Evolutionary conservation across 2,113 vertebrate genomes (phyloP).

Genomic region (Cnemophilus loriae): DNA sequence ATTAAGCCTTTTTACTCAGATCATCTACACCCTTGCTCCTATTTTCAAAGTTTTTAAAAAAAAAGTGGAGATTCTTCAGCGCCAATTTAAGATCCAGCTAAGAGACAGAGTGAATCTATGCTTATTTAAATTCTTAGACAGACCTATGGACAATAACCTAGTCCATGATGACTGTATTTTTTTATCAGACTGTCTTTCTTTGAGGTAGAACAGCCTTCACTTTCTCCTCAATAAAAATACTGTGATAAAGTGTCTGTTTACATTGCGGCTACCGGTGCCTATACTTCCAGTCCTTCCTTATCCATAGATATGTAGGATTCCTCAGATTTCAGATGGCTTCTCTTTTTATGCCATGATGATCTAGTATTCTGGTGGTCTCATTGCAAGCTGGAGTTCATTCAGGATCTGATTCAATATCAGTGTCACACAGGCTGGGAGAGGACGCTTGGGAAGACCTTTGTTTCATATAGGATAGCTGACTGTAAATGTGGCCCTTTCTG

Average conservation of each 20-base stretch:
- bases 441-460: not conserved
- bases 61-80: not conserved
- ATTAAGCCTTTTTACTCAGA: not conserved
- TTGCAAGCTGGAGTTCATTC: not conserved
- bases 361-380: not conserved
- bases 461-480: not conserved
- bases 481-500: not conserved
- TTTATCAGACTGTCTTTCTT: not conserved
- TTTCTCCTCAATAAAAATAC: not conserved
- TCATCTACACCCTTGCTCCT: not conserved
- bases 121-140: not conserved
- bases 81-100: not conserved
- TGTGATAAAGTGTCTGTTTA: not conserved
- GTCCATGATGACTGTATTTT: not conserved
- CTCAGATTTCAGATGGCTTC: not conserved
- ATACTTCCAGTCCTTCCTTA: not conserved
- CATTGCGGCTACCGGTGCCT: not conserved
- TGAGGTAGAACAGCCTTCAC: not conserved
- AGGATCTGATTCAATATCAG: not conserved
- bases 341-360: not conserved
- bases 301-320: not conserved
- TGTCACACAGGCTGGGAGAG: not conserved
- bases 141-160: not conserved
- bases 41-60: not conserved
- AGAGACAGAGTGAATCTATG: not conserved